These are phyloP conservation scores for Phyllostomus hastatus DNA, from an alignment of 2,113 vertebrate genomes.

Conservation along the genomic window DNA sequence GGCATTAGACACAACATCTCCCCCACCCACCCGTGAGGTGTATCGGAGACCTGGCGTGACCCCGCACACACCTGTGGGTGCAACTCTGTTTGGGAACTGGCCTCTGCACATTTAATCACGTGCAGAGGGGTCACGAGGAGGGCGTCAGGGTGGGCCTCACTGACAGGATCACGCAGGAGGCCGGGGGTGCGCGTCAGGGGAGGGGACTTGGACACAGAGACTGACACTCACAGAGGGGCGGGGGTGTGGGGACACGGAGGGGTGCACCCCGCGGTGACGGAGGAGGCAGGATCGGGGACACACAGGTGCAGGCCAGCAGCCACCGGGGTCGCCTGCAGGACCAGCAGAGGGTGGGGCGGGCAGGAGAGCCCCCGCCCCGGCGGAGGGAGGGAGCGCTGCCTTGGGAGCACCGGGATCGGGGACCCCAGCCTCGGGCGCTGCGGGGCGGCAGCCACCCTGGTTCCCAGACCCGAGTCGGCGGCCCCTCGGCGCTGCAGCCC, in stretches of 20 bases:
- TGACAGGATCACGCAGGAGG: not conserved
- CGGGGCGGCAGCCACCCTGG: not conserved
- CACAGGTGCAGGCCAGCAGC: not conserved
- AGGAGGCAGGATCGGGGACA: not conserved
- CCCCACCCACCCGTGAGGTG: not conserved
- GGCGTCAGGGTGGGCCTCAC: not conserved
- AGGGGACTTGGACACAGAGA: not conserved
- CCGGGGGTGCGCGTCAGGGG: not conserved
- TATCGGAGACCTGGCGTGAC: not conserved
- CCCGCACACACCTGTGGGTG: not conserved
- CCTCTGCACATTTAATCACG: not conserved
- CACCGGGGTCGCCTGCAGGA: not conserved
- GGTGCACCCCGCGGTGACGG: not conserved
- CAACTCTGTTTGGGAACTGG: not conserved
- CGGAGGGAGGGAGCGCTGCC: not conserved
- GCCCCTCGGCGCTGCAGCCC: too few relatives aligned
- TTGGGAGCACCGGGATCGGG: not conserved
- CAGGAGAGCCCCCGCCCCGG: not conserved
- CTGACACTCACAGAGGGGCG: not conserved
- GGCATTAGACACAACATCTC: not conserved
- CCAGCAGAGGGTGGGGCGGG: not conserved
- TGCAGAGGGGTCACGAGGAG: not conserved
- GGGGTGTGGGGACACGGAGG: not conserved
- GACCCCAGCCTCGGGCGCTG: not conserved
- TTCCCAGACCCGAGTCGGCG: not conserved